Percentiles rank a stretch among this genome's conserved stretches.
phyloP scores from a whole-genome alignment of 2,888 invertebrate genomes.

The Pristionchus exspectatus region DNA sequence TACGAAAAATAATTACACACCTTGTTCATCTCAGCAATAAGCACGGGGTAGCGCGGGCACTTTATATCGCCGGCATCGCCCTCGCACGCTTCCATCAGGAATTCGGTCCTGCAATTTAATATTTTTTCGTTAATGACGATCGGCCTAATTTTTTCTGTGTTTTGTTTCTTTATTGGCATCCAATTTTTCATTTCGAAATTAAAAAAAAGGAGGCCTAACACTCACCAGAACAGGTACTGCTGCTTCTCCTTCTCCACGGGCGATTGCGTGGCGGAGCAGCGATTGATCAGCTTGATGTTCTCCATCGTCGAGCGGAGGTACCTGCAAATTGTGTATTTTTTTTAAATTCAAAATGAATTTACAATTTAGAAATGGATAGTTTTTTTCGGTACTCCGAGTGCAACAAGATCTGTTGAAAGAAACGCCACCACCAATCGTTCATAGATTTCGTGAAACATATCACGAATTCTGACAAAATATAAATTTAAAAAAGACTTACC shows the following conservation, averaged over 20 bases:
- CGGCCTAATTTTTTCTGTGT: too few species aligned
- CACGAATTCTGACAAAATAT: neutral
- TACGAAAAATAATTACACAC: slow-evolving; percentile 76
- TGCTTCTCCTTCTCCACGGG: slow-evolving; percentile 71
- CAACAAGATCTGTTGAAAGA: neutral
- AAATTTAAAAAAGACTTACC: slow-evolving; percentile 76
- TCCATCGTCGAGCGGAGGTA: slow-evolving; percentile 97
- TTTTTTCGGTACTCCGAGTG: neutral
- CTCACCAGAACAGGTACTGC: slow-evolving; percentile 68
- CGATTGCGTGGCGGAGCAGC: slow-evolving; percentile 83
- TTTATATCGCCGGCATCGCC: slow-evolving; percentile 83
- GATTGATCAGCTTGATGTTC: slow-evolving; percentile 92
- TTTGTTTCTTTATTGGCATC: too few species aligned
- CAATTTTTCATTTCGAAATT: neutral
- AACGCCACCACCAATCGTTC: neutral
- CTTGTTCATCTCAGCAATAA: slow-evolving; percentile 93
- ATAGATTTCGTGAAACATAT: neutral
- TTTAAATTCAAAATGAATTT: too few species aligned
- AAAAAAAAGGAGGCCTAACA: neutral
- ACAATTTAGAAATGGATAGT: neutral
- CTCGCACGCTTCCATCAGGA: slow-evolving; percentile 94
- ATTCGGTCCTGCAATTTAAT: slow-evolving; percentile 93
- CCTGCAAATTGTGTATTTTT: slow-evolving; percentile 77
- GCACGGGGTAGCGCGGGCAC: slow-evolving; percentile 78
- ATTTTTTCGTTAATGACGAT: too few species aligned